These are phyloP conservation scores for Caenorhabditis japonica DNA, from an alignment of 2,888 invertebrate species.

Conservation along the genomic window DNA sequence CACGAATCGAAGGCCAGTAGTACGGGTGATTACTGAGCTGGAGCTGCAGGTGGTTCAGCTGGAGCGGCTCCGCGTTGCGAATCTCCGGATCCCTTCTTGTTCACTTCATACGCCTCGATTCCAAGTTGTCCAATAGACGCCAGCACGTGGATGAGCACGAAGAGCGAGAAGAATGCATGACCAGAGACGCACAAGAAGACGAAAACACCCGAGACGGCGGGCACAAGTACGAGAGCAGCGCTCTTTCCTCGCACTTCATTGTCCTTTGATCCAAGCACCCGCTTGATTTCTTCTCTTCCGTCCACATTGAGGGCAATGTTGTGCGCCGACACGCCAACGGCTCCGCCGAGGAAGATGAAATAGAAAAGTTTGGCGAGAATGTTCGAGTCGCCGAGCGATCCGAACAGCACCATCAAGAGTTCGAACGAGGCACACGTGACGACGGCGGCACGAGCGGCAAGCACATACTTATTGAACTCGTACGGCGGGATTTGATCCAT, in stretches of 20 bases:
- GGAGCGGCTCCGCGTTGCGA: too few relatives aligned
- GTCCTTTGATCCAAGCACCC: slow-evolving; percentile 28
- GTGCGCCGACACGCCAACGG: slow-evolving; percentile 45
- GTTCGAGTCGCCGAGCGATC: slow-evolving; percentile 40
- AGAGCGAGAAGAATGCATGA: slow-evolving; percentile 55
- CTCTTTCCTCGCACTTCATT: slow-evolving; percentile 49
- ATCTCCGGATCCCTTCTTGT: slow-evolving; percentile 21
- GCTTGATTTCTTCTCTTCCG: slow-evolving; percentile 49
- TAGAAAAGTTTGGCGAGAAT: slow-evolving; percentile 49
- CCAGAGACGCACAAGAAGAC: slow-evolving; percentile 55
- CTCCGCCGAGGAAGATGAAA: slow-evolving; percentile 45
- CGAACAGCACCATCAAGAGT: slow-evolving; percentile 48
- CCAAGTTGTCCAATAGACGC: slow-evolving; percentile 51
- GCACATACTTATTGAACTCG: slow-evolving; percentile 54
- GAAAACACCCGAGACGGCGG: slow-evolving; percentile 46
- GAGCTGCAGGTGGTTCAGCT: too few relatives aligned
- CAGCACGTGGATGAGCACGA: slow-evolving; percentile 52
- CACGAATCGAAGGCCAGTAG: too few relatives aligned
- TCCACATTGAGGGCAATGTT: slow-evolving; percentile 51
- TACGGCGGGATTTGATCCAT: slow-evolving; percentile 57
- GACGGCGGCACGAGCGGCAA: slow-evolving; percentile 47
- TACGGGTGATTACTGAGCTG: too few relatives aligned
- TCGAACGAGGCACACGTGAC: slow-evolving; percentile 43
- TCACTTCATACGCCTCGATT: slow-evolving; percentile 51
- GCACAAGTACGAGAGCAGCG: slow-evolving; percentile 39